Conservation (phyloP, 2,113 vertebrate species). For the Notechis scutatus region DNA sequence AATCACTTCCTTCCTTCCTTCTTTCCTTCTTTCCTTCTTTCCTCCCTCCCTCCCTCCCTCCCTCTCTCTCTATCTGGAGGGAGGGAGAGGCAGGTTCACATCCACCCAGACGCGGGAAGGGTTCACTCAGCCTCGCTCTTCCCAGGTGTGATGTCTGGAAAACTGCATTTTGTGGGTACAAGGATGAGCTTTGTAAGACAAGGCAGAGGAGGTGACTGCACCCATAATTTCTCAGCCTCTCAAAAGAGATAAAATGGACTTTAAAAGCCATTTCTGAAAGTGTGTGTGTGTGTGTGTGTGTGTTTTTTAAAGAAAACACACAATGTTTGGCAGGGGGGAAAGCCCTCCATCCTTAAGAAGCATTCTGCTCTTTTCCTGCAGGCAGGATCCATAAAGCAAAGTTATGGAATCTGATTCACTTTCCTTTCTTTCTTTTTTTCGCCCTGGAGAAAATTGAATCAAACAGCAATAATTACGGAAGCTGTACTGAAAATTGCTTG, state of each 20-base stretch:
- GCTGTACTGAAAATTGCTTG: not conserved
- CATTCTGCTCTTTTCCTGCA: not conserved
- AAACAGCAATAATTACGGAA: not conserved
- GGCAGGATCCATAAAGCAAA: not conserved
- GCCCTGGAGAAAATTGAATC: not conserved
- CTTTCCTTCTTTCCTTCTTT: no score
- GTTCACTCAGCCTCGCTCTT: no score
- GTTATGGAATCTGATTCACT: not conserved
- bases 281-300: not conserved
- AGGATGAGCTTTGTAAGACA: not conserved
- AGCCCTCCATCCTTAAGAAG: not conserved
- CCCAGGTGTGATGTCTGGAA: not conserved
- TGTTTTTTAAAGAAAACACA: not conserved
- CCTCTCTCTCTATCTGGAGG: not conserved
- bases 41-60: not conserved
- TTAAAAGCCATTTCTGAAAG: not conserved
- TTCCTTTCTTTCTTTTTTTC: not conserved
- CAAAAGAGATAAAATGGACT: not conserved
- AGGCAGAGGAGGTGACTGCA: not conserved
- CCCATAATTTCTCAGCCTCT: not conserved
- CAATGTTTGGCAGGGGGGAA: not conserved
- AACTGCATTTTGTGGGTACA: no score
- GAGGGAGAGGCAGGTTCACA: not conserved
- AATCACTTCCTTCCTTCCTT: no score
- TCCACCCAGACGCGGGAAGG: not conserved